phyloP scores from a whole-genome alignment of 1,140 invertebrate species.

The Drosophila auraria region DNA sequence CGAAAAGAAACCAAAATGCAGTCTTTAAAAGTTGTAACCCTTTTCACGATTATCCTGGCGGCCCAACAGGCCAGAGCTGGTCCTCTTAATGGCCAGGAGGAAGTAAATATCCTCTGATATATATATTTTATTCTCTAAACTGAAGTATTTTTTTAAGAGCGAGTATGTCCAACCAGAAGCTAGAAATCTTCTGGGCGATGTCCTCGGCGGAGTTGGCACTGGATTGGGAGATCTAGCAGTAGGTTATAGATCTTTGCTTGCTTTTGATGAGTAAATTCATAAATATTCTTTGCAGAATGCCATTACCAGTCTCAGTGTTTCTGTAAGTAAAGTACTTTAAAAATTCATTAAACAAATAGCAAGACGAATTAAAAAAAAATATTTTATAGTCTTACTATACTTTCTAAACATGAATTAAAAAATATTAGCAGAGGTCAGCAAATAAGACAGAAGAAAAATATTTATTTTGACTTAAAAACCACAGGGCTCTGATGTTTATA shows the following conservation, averaged over 20 bases:
- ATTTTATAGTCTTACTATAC: too few species aligned
- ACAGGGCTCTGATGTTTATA: neutral
- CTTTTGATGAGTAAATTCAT: too few species aligned
- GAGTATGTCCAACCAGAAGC: slow-evolving; percentile 32
- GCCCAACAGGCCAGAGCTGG: slow-evolving; percentile 22
- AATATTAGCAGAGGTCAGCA: neutral
- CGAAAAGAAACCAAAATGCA: slow-evolving; percentile 37
- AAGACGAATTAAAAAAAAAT: neutral
- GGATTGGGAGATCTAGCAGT: slow-evolving; percentile 46
- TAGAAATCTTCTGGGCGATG: slow-evolving; percentile 42
- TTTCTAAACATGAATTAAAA: too few species aligned
- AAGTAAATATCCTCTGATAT: neutral
- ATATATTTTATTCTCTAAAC: neutral
- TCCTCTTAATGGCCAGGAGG: slow-evolving; percentile 25
- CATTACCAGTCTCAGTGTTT: slow-evolving; percentile 38
- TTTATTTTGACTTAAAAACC: neutral
- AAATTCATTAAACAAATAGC: too few species aligned
- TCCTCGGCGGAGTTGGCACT: slow-evolving; percentile 34
- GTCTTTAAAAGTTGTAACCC: slow-evolving; percentile 11
- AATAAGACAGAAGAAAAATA: neutral
- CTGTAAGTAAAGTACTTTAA: slow-evolving; percentile 26
- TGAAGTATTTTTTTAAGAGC: slow-evolving; percentile 11
- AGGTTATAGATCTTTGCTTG: neutral
- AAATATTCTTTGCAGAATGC: slow-evolving; percentile 19
- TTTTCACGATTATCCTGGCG: slow-evolving; percentile 24